Percentiles rank a stretch among this genome's conserved stretches.
phyloP scores from a whole-genome alignment of 2,113 vertebrate species.

The Eudorcas thomsonii region DNA sequence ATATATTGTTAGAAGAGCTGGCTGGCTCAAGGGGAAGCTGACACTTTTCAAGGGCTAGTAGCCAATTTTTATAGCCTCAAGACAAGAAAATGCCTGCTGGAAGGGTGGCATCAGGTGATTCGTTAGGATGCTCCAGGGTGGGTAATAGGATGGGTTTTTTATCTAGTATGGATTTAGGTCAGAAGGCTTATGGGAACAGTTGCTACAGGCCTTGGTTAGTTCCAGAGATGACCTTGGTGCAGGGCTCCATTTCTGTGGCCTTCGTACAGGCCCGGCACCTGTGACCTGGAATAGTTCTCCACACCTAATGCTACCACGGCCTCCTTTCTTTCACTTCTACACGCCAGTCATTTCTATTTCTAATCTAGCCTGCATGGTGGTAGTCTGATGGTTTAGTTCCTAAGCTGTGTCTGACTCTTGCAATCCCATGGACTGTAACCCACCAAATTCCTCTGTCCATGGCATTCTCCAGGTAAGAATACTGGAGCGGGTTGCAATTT shows the following conservation, averaged over 20 bases:
- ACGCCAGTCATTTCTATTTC: background rate
- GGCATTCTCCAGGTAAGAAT: background rate
- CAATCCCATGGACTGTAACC: background rate
- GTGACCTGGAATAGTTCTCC: background rate
- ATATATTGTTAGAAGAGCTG: background rate
- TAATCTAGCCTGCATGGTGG: background rate
- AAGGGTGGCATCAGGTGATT: background rate
- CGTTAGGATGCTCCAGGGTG: background rate
- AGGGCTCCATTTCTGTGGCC: background rate
- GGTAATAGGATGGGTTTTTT: background rate
- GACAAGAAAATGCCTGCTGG: background rate
- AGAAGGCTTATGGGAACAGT: background rate
- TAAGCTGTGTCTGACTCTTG: rapidly evolving
- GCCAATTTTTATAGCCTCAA: background rate
- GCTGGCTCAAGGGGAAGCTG: background rate
- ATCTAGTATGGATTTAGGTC: background rate
- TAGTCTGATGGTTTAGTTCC: background rate
- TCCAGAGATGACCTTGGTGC: background rate
- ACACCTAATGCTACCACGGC: background rate
- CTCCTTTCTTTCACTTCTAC: background rate
- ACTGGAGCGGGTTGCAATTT: background rate
- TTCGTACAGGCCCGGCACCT: background rate
- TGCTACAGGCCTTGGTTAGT: background rate
- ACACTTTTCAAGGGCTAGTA: background rate
- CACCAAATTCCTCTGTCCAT: background rate